Evolutionary conservation across 2,113 vertebrate genomes (phyloP), one percentile per base, ranked within the genome.

Genomic region (Strix aluco): DNA sequence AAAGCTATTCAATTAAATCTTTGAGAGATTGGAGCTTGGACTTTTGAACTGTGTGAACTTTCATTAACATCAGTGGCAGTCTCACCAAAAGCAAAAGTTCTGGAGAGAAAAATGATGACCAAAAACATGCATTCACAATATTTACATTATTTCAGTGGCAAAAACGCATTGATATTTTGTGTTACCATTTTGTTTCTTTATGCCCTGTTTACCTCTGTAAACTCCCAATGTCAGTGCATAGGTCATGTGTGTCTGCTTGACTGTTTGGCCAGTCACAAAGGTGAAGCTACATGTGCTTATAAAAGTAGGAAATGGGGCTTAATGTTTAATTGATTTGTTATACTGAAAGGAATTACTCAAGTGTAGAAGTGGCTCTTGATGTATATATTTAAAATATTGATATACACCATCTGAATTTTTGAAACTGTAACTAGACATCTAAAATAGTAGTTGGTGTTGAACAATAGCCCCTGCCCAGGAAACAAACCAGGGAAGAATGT

Each of bases 1-100:
- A 67, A 84, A 92, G 80, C 51, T 89, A 58, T 84, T 96, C 80
- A 74, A 25, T 86, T 92, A 92, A 89, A 91, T 57, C 77, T 89
- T 89, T 78, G 63, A 86, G 55, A 25, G 29, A 59, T 2, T 62
- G 15, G 21, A 66, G 26, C 40, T 55, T 80, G 38, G 63, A 66
- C 62, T 96, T 91, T 70, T 74, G 80, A 86, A 84, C 66, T 81
- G n/a, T 52, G 47, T 54, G 21, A 63, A 52, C 20, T 71, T 38
- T 55, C 55, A 52, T 86, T 84, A 86, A 84, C 86, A 86, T 81
- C 38, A 61, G 72, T 63, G 59, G 6, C 69, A 77, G 58, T 66
- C 44, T 88, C 25, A 83, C 36, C 15, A 77, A 88, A 86, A 80
- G n/a, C 58, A 70, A 73, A 92, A 92, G 44, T 86, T 94, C 36